These are phyloP conservation scores for Hafferia zeledoni DNA, from an alignment of 2,797 vertebrate species.

Conservation along the genomic window DNA sequence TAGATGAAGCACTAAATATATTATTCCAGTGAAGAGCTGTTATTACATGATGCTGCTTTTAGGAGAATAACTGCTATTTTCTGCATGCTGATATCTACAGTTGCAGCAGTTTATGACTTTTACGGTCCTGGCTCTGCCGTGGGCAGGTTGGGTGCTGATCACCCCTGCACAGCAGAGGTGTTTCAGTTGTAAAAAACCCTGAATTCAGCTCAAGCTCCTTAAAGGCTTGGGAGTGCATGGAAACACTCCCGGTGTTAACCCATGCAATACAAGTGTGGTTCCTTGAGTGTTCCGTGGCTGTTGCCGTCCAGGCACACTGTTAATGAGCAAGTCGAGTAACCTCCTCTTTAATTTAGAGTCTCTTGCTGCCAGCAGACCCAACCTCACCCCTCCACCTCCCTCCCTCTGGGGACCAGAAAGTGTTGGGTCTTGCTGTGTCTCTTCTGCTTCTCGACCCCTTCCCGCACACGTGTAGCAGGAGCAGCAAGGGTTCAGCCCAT, in stretches of 20 bases:
- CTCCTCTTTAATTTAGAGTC: conserved; percentile 14
- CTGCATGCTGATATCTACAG: not conserved
- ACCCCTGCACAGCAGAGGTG: not conserved
- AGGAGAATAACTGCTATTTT: conserved; percentile 23
- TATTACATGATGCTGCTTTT: not conserved
- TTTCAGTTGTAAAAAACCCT: not conserved
- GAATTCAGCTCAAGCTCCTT: not conserved
- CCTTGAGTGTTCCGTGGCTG: not conserved
- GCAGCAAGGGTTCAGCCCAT: not conserved
- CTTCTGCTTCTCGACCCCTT: not conserved
- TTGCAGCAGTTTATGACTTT: not conserved
- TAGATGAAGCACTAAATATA: conserved; percentile 29
- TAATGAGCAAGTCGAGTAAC: not conserved
- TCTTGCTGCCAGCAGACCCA: not conserved
- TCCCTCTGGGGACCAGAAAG: not conserved
- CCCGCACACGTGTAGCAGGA: not conserved
- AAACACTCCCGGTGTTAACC: not conserved
- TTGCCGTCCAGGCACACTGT: not conserved
- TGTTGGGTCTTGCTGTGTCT: not conserved
- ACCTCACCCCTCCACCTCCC: not conserved
- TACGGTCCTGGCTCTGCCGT: not conserved
- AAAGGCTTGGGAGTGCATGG: not conserved
- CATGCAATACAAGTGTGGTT: accelerated
- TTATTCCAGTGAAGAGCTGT: conserved; percentile 30
- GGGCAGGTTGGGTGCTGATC: not conserved